Evolutionary conservation across 2,888 invertebrate species (phyloP), one percentile per base, ranked within the genome.

Genomic region (Pyrocoelia pectoralis): DNA sequence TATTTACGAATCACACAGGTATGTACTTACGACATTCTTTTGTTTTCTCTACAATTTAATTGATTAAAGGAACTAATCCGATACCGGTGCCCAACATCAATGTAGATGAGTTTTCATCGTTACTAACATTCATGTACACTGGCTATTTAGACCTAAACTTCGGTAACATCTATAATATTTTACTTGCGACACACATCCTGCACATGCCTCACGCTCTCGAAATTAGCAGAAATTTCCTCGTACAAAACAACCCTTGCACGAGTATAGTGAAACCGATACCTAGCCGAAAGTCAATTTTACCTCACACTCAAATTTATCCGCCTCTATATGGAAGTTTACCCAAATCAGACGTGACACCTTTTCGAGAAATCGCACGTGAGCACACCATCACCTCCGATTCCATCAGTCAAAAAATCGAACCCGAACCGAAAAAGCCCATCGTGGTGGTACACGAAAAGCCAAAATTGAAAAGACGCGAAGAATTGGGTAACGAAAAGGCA

Each of bases 51-150:
- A n/a, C n/a, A n/a, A 46, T 17, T 17, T 46, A 43, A 43, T 15
- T 15, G 6, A 1, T 71, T 74, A 17, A 68, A 80, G 80, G 77
- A 54, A 62, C 71, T 6, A 69, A 74, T 8, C 80, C 83, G 24
- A 80, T 87, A 19, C 81, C 81, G 61, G 80, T 87, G 43, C 83
- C 85, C 59, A 87, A 86, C 75, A 83, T 87, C 2, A 85, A 85
- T 62, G 82, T 86, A 1, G 85, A 87, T 72, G 85, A 86, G 65
- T 91, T 91, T 77, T 88, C 88, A 0, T 87, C 88, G 0, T 80
- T 91, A 3, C 80, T 91, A 29, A 88, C 88, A 15, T 91, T 89
- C 82, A 90, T 91, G 89, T 90, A 91, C 79, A 90, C 90, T 4
- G 91, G 91, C 15, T 88, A 86, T 69, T 79, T 91, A 72, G 89